Base-by-base conservation (phyloP, 2,888 invertebrate genomes). In the Aphelenchoides bicaudatus region DNA sequence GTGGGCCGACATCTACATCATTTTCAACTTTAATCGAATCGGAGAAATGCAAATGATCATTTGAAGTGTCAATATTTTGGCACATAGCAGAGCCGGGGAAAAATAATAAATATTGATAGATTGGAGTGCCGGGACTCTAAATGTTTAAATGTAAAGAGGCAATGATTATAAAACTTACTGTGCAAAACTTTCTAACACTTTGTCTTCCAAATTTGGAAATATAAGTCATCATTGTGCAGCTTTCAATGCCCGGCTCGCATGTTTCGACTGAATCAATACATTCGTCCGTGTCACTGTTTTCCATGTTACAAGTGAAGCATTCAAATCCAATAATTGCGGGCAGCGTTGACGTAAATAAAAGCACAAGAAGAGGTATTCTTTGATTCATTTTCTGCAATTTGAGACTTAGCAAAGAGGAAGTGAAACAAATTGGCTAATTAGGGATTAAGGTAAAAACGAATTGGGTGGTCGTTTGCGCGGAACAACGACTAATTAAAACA, bases 101-200 rank as follows among this genome's bases (percentile, higher is more conserved):
- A 58, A 66, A 66, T 58, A 73, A 59, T 10, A 76, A 58, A 54
- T 74, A 74, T 59, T 74, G 71, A 59, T 73, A 72, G 51, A 76
- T 66, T 16, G 74, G 71, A 19, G 72, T 76, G 34, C 67, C 71
- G 1, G 67, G 62, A 3, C 68, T 62, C 2, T n/a, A n/a, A n/a
- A n/a, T n/a, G n/a, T n/a, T n/a, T n/a, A n/a, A n/a, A n/a, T n/a
- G n/a, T n/a, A n/a, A n/a, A n/a, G n/a, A n/a, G n/a, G n/a, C n/a
- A n/a, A n/a, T n/a, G n/a, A n/a, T n/a, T n/a, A n/a, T n/a, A n/a
- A n/a, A n/a, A n/a, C n/a, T n/a, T n/a, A n/a, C n/a, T n/a, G 75
- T 74, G 59, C 75, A 75, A 61, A 75, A 75, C 56, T 75, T 75
- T 19, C 76, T 64, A 39, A 69, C 63, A 31, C 68, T 70, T 3